Evolutionary conservation across 2,113 vertebrate genomes (phyloP).

Genomic region (Pardalotus punctatus): DNA sequence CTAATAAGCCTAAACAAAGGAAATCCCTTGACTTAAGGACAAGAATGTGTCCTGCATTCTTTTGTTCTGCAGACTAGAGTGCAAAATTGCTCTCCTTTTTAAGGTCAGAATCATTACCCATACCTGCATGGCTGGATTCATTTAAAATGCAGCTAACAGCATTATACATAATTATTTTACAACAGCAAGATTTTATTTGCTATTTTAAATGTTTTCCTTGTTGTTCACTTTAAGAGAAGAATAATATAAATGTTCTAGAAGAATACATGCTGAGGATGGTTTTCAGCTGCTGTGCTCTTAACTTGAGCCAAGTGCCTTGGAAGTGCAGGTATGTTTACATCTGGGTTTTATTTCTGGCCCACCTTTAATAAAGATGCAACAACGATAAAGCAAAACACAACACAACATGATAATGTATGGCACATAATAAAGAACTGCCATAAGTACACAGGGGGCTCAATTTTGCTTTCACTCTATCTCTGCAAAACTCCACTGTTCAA

Average conservation of each 20-base stretch:
- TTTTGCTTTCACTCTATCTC: slow-evolving; percentile 62
- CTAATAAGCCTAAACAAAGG: slow-evolving; percentile 65
- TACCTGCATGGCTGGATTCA: not conserved
- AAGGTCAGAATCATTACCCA: not conserved
- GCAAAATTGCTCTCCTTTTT: slow-evolving; percentile 10
- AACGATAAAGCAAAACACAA: slow-evolving; percentile 30
- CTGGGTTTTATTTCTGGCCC: slow-evolving; percentile 58
- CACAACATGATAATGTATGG: slow-evolving; percentile 59
- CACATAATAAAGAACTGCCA: slow-evolving; percentile 41
- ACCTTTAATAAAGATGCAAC: slow-evolving; percentile 62
- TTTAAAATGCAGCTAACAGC: not conserved
- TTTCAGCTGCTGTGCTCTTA: slow-evolving; percentile 1
- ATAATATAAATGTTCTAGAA: not conserved
- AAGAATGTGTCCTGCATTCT: slow-evolving; percentile 29
- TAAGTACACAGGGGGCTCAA: slow-evolving; percentile 32
- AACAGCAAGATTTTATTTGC: slow-evolving; percentile 2
- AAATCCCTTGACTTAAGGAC: slow-evolving; percentile 68
- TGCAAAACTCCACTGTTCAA: slow-evolving; percentile 49
- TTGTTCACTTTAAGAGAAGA: not conserved
- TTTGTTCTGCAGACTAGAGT: not conserved
- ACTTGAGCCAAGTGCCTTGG: slow-evolving; percentile 40
- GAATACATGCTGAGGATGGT: not conserved
- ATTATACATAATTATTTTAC: slow-evolving; percentile 10
- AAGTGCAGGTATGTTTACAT: slow-evolving; percentile 59
- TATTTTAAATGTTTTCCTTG: not conserved